Evolutionary conservation across 2,888 invertebrate genomes (phyloP).

Genomic region (Dryomyza anilis): DNA sequence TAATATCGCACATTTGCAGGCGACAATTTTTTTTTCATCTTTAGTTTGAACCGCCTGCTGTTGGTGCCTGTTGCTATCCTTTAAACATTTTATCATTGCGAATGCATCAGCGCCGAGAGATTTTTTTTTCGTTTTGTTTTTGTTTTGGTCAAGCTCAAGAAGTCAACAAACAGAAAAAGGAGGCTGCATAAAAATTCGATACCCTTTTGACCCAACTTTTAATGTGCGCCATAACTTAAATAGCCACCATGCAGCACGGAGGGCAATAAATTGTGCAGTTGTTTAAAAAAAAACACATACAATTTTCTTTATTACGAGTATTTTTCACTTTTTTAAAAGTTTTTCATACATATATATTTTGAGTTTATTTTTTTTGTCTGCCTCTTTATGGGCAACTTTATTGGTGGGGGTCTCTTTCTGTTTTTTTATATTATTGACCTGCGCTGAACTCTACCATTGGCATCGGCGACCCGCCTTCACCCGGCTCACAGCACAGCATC

Average conservation of each 20-base stretch:
- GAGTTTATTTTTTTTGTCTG: too few relatives aligned
- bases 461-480: background rate
- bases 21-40: too few relatives aligned
- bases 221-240: constrained; percentile 15
- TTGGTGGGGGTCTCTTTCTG: constrained; percentile 4
- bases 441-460: constrained; percentile 3
- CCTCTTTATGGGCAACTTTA: too few relatives aligned
- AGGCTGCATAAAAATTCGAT: constrained; percentile 11
- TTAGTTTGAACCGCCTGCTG: background rate
- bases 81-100: background rate
- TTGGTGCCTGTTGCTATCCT: background rate
- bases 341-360: too few relatives aligned
- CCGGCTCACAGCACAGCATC: background rate
- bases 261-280: constrained; percentile 15
- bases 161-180: background rate
- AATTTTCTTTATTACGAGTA: too few relatives aligned
- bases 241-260: constrained; percentile 13
- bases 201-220: constrained; percentile 20
- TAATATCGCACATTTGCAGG: too few relatives aligned
- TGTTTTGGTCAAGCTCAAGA: background rate
- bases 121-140: background rate
- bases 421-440: constrained; percentile 15
- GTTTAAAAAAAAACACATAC: background rate
- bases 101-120: background rate
- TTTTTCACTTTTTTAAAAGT: too few relatives aligned